These are phyloP conservation scores for Lepisosteus osseus DNA, from an alignment of 2,113 vertebrate species.

Conservation along the genomic window DNA sequence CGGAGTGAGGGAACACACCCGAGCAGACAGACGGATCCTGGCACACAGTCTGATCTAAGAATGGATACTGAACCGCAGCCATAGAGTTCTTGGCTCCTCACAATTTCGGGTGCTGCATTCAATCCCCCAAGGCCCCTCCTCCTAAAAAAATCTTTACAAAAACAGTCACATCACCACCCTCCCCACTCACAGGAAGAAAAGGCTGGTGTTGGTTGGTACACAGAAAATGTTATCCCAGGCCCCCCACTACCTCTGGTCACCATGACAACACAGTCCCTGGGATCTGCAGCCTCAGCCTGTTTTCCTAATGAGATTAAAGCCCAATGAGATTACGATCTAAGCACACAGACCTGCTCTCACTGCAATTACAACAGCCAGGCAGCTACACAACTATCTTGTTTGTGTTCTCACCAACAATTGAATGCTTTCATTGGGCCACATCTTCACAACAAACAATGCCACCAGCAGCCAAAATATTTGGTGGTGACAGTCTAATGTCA, in stretches of 20 bases:
- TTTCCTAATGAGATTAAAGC: conserved; percentile 57
- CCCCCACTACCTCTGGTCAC: conserved; percentile 19
- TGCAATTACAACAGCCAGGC: background rate
- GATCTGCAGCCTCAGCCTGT: conserved; percentile 30
- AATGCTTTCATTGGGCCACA: no score
- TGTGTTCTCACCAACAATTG: no score
- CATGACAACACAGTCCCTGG: conserved; percentile 37
- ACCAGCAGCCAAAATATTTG: no score
- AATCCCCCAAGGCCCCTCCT: background rate
- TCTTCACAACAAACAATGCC: no score
- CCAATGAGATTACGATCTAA: conserved; percentile 41
- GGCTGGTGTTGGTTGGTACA: background rate
- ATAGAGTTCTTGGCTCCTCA: background rate
- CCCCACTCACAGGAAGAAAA: no score
- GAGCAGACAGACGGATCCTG: background rate
- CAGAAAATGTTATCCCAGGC: conserved; percentile 8
- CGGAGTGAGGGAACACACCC: background rate
- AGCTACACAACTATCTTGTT: no score
- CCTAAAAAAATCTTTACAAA: no score
- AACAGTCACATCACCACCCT: no score
- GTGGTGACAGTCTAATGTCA: no score
- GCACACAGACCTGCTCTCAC: background rate
- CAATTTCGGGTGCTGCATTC: background rate
- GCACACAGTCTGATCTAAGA: background rate
- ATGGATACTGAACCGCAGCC: background rate